A percentile compares a stretch with the other conserved stretches of the same genome.
Evolutionary conservation across 1,140 invertebrate genomes (phyloP).

Genomic region (Mactra quadrangularis): DNA sequence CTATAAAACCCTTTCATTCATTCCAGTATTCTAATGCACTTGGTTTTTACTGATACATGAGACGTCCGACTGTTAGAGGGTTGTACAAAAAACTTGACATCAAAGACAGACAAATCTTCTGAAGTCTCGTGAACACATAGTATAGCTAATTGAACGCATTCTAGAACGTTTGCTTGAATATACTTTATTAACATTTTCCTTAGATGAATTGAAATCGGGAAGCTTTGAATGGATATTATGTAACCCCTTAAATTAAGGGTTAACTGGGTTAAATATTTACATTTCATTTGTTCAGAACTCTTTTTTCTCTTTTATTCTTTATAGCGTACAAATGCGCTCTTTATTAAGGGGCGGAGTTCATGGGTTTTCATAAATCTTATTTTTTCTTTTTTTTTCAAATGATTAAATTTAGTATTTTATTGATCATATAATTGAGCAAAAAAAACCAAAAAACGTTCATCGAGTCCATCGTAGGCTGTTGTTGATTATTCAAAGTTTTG

Average conservation of each 20-base stretch:
- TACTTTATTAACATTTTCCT: conserved; percentile 11
- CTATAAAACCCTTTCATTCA: no score
- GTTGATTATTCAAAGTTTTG: no score
- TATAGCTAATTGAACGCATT: conserved; percentile 35
- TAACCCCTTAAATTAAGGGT: conserved; percentile 4
- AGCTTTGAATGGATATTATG: conserved; percentile 28
- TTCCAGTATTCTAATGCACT: not conserved
- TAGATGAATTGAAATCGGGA: conserved; percentile 37
- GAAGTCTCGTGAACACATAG: conserved; percentile 28
- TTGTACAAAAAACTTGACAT: conserved; percentile 8
- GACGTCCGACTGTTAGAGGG: conserved; percentile 5
- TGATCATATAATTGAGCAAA: no score
- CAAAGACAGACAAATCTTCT: conserved; percentile 20
- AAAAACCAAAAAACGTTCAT: no score
- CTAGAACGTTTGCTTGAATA: conserved; percentile 21
- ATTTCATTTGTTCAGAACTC: not conserved
- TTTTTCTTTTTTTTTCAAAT: not conserved
- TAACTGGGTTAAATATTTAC: conserved; percentile 18
- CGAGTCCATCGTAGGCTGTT: no score
- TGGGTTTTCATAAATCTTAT: not conserved
- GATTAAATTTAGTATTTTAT: no score
- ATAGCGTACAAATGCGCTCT: no score
- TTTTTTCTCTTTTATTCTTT: conserved; percentile 4
- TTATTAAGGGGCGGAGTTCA: not conserved
- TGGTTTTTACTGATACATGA: not conserved